Base-by-base conservation (phyloP, 1,140 invertebrate species). In the Neoseiulus cucumeris region DNA sequence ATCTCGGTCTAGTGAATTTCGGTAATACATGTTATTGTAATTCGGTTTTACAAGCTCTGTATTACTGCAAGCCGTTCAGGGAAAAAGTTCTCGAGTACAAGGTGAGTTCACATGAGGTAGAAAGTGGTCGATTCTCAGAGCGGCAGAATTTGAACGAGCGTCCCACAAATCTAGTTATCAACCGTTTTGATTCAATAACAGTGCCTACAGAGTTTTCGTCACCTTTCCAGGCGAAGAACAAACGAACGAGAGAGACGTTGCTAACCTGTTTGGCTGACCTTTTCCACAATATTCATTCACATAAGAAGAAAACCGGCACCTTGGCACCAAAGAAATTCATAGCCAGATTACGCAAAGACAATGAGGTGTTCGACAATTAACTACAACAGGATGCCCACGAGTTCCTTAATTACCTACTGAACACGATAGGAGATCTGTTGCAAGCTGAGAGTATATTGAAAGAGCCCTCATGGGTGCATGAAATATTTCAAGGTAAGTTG, bases 301-400 rank as follows among this genome's bases (percentile, higher is more conserved):
- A 98, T 74, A 99, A 99, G 81, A 96, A 96, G 76, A 96, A 97
- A 83, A 93, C 97, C 68, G 96, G 96, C 44, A 96, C 92, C 44
- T 94, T 98, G 75, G 93, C 95, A 64, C 96, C 96, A 69, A 99
- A 99, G 78, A 96, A 98, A 76, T 99, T 99, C 78, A 98, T 99
- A 72, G 91, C 93, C 70, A 82, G 93, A 72, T 76, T 99, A 72
- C 83, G 94, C 72, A 98, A 98, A 82, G 95, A 99, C 80, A 98
- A 98, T 84, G 91, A 96, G 78, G 85, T 94, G 73, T 98, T 99
- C 82, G 94, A 98, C 78, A 98, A 99, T 77, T 98, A 96, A 74
- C 92, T 97, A 87, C 94, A 99, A 77, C 95, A 99, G 80, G 95
- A 99, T 85, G 95, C 95, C 51, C 95, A 99, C 76, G 95, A 98